Evolutionary conservation across 2,888 invertebrate genomes (phyloP).

Genomic region (Napeogenes sylphis): DNA sequence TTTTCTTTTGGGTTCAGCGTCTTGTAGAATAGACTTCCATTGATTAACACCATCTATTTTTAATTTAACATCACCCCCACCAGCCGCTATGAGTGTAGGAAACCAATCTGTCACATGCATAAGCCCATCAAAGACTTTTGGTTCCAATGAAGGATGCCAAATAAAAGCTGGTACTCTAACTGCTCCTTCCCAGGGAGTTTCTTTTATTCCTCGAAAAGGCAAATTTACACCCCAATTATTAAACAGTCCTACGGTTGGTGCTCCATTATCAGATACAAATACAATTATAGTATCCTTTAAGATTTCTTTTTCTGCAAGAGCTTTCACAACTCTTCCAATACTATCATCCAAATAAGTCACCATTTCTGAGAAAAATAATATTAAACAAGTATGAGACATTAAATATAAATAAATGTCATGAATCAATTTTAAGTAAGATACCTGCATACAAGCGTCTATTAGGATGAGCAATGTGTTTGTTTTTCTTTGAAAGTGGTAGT

Average conservation of each 20-base stretch:
- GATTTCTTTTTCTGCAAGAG: slow-evolving; percentile 81
- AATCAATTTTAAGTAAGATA: slow-evolving; percentile 41
- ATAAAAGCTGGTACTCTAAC: slow-evolving; percentile 86
- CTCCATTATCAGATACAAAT: slow-evolving; percentile 94
- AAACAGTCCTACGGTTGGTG: slow-evolving; percentile 85
- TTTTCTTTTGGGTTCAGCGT: slow-evolving; percentile 63
- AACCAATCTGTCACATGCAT: slow-evolving; percentile 91
- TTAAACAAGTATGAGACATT: too few species aligned
- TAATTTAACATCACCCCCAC: slow-evolving; percentile 49
- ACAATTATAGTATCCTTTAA: slow-evolving; percentile 89
- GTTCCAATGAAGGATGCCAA: slow-evolving; percentile 79
- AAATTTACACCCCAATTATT: slow-evolving; percentile 87
- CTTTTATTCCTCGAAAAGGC: slow-evolving; percentile 88
- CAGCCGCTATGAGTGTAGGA: slow-evolving; percentile 81
- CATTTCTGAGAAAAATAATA: slow-evolving; percentile 65
- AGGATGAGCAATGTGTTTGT: slow-evolving; percentile 82
- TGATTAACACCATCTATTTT: slow-evolving; percentile 82
- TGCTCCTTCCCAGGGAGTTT: slow-evolving; percentile 91
- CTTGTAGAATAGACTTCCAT: slow-evolving; percentile 80
- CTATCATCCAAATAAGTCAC: slow-evolving; percentile 88
- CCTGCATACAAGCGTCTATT: slow-evolving; percentile 86
- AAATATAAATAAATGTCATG: background rate
- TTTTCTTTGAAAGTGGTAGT: slow-evolving; percentile 79
- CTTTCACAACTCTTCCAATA: slow-evolving; percentile 84
- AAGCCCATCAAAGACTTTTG: slow-evolving; percentile 78